These are phyloP conservation scores for Drosophila saltans DNA, from an alignment of 1,140 invertebrate species.

Conservation along the genomic window DNA sequence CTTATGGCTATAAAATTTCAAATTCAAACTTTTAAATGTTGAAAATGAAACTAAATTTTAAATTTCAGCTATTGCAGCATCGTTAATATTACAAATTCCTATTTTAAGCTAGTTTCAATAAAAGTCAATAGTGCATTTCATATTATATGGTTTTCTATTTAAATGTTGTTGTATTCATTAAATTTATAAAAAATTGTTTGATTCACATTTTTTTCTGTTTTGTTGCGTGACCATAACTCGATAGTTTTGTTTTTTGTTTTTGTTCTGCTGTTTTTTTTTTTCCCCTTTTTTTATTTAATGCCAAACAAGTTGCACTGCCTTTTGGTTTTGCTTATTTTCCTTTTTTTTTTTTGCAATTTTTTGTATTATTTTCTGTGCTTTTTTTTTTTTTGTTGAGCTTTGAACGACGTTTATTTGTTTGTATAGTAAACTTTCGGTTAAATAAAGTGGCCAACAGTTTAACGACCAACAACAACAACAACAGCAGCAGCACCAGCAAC, in stretches of 20 bases:
- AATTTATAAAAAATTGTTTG: conserved; percentile 28
- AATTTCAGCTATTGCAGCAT: no score
- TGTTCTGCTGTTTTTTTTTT: background rate
- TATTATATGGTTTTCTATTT: conserved; percentile 44
- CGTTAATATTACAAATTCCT: no score
- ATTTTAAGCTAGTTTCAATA: background rate
- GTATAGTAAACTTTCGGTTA: conserved; percentile 80
- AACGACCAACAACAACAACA: conserved; percentile 50
- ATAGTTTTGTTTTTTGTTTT: conserved; percentile 1
- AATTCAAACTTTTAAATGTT: no score
- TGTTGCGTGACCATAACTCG: background rate
- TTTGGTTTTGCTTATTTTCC: no score
- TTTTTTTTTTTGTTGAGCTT: conserved; percentile 31
- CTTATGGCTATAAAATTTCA: no score
- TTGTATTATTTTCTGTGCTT: conserved; percentile 23
- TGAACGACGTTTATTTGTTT: conserved; percentile 78
- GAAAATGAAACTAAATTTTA: no score
- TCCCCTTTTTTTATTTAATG: no score
- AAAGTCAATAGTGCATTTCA: background rate
- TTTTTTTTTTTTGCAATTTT: conserved; percentile 10
- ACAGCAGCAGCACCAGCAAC: conserved; percentile 32
- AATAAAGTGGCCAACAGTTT: conserved; percentile 80
- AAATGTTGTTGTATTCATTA: conserved; percentile 37
- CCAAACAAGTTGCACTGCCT: no score
- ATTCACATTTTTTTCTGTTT: conserved; percentile 15